A percentile compares a stretch with the other conserved stretches of the same genome.
These are phyloP conservation scores for Margarornis squamiger DNA, from an alignment of 2,797 vertebrate species.

Conservation along the genomic window DNA sequence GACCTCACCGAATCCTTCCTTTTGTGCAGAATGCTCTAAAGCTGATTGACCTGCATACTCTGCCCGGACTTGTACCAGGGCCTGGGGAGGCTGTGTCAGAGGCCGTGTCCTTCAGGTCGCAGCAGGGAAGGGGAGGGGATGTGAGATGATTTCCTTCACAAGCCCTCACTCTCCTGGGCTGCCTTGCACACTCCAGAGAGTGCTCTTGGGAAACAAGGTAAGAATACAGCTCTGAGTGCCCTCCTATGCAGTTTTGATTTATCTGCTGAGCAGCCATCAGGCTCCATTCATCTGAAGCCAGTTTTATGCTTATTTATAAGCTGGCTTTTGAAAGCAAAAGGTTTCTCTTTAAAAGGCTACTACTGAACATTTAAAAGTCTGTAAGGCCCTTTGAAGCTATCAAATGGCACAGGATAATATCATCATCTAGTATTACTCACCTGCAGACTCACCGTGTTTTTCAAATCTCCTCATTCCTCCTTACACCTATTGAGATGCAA, in stretches of 20 bases:
- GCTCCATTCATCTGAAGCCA: not conserved
- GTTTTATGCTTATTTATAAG: not conserved
- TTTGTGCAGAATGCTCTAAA: not conserved
- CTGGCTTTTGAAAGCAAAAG: not conserved
- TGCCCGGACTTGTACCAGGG: not conserved
- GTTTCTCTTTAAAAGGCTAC: not conserved
- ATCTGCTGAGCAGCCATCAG: not conserved
- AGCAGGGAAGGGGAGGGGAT: not conserved
- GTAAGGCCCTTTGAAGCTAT: not conserved
- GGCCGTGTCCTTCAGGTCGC: accelerated
- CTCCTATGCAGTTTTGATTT: not conserved
- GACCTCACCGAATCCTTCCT: not conserved
- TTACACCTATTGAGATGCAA: not conserved
- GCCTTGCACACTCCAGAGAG: not conserved
- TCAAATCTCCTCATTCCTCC: not conserved
- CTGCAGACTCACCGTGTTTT: not conserved
- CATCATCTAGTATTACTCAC: not conserved
- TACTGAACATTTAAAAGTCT: not conserved
- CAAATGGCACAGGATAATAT: not conserved
- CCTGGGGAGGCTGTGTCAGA: not conserved
- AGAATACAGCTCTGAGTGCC: not conserved
- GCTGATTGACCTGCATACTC: not conserved
- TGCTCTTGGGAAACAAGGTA: not conserved
- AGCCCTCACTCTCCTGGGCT: not conserved
- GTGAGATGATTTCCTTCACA: not conserved